phyloP scores from a whole-genome alignment of 2,888 invertebrate species.

The Limulus polyphemus region DNA sequence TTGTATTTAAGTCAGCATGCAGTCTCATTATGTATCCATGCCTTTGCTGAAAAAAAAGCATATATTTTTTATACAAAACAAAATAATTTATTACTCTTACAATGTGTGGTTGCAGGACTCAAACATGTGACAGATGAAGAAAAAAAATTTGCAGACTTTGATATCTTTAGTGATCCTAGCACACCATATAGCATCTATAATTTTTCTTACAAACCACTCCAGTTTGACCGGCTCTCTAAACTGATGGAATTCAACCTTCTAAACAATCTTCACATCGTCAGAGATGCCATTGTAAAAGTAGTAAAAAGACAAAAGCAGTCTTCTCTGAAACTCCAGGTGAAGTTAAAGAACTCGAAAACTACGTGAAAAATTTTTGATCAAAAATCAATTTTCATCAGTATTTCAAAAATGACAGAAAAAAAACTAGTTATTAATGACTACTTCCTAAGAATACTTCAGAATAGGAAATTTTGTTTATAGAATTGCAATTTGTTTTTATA shows the following conservation, averaged over 20 bases:
- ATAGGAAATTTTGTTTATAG: too few species aligned
- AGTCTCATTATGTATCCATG: background rate
- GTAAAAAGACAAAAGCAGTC: constrained; percentile 17
- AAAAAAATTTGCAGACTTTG: constrained; percentile 37
- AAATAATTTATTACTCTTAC: too few species aligned
- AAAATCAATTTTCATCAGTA: too few species aligned
- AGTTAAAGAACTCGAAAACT: too few species aligned
- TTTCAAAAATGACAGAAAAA: too few species aligned
- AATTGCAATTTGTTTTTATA: too few species aligned
- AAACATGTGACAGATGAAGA: constrained; percentile 37
- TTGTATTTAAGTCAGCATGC: too few species aligned
- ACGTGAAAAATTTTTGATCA: too few species aligned
- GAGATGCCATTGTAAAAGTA: constrained; percentile 31
- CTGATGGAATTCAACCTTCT: constrained; percentile 40
- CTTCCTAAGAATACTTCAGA: too few species aligned
- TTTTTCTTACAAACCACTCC: constrained; percentile 36
- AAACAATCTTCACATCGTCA: constrained; percentile 35
- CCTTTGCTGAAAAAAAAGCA: background rate
- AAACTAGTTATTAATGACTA: too few species aligned
- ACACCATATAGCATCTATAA: constrained; percentile 40
- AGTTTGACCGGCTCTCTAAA: constrained; percentile 38
- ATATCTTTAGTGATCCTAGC: constrained; percentile 37
- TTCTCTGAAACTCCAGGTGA: too few species aligned
- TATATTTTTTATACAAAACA: background rate
- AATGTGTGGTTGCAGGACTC: constrained; percentile 31